Percentiles rank a stretch among this genome's conserved stretches.
Evolutionary conservation across 2,888 invertebrate species (phyloP).

Genomic region (Acanthosepion pharaonis): DNA sequence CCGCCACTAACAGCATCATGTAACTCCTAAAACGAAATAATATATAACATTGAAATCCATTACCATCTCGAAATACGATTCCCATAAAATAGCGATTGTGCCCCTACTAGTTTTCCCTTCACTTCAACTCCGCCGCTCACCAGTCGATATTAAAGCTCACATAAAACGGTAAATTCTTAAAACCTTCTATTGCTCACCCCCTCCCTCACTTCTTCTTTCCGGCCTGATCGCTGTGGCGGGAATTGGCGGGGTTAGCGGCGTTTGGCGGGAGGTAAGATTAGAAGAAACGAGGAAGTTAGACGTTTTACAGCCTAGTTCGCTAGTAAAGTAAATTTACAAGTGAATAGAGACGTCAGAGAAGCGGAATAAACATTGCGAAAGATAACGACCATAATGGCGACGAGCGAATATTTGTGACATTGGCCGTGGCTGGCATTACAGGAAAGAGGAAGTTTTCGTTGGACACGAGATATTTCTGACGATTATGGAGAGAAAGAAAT

Average conservation of each 20-base stretch:
- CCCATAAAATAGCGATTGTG: not conserved
- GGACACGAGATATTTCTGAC: too few species aligned
- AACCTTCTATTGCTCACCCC: not conserved
- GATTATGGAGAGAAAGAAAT: not conserved
- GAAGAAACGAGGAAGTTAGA: not conserved
- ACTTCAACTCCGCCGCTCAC: not conserved
- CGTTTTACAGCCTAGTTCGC: not conserved
- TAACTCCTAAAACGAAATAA: constrained; percentile 15
- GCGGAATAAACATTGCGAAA: not conserved
- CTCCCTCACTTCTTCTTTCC: not conserved
- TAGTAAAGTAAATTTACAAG: not conserved
- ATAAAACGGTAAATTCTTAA: not conserved
- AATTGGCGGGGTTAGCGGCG: not conserved
- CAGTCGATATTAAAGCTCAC: not conserved
- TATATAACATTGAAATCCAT: constrained; percentile 33
- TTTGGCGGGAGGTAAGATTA: not conserved
- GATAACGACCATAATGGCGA: not conserved
- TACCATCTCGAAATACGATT: not conserved
- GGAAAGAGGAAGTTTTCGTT: too few species aligned
- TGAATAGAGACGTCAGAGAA: not conserved
- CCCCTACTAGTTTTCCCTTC: not conserved
- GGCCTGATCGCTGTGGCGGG: not conserved
- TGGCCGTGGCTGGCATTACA: too few species aligned
- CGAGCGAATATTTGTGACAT: too few species aligned
- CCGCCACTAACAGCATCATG: not conserved